Percentiles rank a stretch among this genome's conserved stretches.
These are phyloP conservation scores for Gavia stellata DNA, from an alignment of 2,113 vertebrate species.

Conservation along the genomic window DNA sequence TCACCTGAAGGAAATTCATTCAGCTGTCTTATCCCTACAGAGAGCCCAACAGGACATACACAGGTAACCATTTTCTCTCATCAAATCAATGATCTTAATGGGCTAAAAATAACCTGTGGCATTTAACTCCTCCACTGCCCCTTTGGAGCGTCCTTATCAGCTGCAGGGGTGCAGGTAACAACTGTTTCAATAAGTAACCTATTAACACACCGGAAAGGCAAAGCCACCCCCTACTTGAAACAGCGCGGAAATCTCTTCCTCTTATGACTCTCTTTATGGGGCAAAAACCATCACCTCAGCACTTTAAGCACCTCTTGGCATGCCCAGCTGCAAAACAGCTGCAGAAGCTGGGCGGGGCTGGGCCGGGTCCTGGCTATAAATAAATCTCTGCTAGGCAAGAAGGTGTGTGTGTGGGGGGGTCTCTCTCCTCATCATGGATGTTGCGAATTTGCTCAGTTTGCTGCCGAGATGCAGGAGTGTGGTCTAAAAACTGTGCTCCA, in stretches of 20 bases:
- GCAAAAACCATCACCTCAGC: background rate
- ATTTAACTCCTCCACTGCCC: background rate
- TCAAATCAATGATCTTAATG: background rate
- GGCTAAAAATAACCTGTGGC: background rate
- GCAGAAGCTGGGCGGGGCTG: background rate
- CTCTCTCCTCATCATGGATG: background rate
- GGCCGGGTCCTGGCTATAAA: background rate
- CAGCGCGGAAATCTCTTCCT: background rate
- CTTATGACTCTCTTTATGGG: background rate
- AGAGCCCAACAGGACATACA: conserved; percentile 92
- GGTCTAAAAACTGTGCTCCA: background rate
- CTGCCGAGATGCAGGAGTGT: background rate
- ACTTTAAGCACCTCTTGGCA: background rate
- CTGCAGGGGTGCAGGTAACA: background rate
- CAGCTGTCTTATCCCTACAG: conserved; percentile 83
- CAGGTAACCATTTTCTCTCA: conserved; percentile 70
- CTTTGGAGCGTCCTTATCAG: background rate
- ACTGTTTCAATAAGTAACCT: background rate
- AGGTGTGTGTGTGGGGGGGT: accelerated
- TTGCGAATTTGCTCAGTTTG: background rate
- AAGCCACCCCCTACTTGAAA: background rate
- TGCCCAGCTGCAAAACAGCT: background rate
- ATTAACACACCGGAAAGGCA: background rate
- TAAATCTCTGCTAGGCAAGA: background rate
- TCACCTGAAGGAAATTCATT: conserved; percentile 83